Conservation (phyloP, 2,797 vertebrate genomes). For the Gallirallus australis region DNA sequence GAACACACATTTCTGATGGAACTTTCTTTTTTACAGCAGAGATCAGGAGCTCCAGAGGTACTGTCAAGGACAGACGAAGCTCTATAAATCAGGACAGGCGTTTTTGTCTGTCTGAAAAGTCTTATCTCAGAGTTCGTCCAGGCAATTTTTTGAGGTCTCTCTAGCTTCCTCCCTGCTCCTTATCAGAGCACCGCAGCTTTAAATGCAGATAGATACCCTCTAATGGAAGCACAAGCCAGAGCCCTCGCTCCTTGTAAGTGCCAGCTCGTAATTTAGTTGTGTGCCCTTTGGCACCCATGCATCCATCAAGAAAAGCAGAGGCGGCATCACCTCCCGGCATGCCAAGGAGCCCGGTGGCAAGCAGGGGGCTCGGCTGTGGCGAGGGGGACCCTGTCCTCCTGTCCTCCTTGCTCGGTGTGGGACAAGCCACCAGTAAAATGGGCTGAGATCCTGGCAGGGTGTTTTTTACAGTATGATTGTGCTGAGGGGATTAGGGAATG, state of each 20-base stretch:
- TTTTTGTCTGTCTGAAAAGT: conserved; percentile 75
- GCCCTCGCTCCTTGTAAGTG: conserved; percentile 62
- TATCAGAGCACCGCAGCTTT: conserved; percentile 77
- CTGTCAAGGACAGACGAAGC: conserved; percentile 70
- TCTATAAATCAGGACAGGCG: conserved; percentile 76
- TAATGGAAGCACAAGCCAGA: conserved; percentile 73
- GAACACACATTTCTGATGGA: conserved; percentile 69
- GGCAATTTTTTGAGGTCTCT: conserved; percentile 74
- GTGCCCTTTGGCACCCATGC: conserved; percentile 44
- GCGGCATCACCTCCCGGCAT: neutral
- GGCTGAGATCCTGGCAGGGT: neutral
- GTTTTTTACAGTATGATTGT: fast-evolving
- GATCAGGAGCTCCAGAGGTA: conserved; percentile 66
- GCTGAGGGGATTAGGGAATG: neutral
- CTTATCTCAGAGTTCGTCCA: conserved; percentile 73
- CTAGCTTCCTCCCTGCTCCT: conserved; percentile 66
- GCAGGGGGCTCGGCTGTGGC: fast-evolving
- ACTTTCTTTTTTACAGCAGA: conserved; percentile 45
- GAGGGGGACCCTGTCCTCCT: neutral
- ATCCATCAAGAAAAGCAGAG: conserved; percentile 37
- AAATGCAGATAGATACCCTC: conserved; percentile 73
- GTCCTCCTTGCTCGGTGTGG: fast-evolving
- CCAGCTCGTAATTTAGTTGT: conserved; percentile 71
- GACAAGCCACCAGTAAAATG: neutral
- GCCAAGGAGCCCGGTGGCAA: fast-evolving